Percentiles rank a stretch among this genome's conserved stretches.
These are phyloP conservation scores for Ophion slaviceki DNA, from an alignment of 2,888 invertebrate genomes.

Conservation along the genomic window DNA sequence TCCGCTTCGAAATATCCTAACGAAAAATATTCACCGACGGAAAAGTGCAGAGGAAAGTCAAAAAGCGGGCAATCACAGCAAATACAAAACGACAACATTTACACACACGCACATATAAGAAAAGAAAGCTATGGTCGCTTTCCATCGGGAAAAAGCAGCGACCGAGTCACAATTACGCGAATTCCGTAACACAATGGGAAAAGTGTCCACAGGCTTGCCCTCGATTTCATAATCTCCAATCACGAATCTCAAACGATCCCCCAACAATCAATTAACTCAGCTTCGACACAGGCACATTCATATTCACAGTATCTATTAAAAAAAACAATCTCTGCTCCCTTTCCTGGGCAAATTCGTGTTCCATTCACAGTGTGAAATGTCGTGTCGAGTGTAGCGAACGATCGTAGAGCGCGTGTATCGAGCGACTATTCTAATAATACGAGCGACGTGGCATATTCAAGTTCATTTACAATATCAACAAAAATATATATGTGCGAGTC, in stretches of 20 bases:
- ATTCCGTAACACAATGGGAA: not conserved
- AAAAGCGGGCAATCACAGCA: not conserved
- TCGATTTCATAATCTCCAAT: not conserved
- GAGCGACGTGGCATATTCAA: conserved; percentile 43
- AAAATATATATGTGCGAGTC: conserved; percentile 3
- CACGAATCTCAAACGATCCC: too few species aligned
- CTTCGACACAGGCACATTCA: too few species aligned
- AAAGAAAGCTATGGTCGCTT: not conserved
- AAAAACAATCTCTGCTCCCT: too few species aligned
- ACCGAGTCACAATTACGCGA: not conserved
- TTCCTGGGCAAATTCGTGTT: too few species aligned
- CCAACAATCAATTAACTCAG: too few species aligned
- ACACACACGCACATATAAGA: not conserved
- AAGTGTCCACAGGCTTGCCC: not conserved
- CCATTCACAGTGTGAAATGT: too few species aligned
- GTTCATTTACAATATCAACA: conserved; percentile 13
- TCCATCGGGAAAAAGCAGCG: not conserved
- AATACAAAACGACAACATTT: not conserved
- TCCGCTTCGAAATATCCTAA: too few species aligned
- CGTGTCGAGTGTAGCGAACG: too few species aligned
- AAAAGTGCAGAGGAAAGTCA: not conserved
- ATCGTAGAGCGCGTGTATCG: too few species aligned
- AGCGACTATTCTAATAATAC: not conserved
- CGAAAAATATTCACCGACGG: too few species aligned
- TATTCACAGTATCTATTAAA: too few species aligned